Percentiles rank a stretch among this genome's conserved stretches.
Conservation (phyloP, 1,140 invertebrate species). For the Zaprionus lachaisei region DNA sequence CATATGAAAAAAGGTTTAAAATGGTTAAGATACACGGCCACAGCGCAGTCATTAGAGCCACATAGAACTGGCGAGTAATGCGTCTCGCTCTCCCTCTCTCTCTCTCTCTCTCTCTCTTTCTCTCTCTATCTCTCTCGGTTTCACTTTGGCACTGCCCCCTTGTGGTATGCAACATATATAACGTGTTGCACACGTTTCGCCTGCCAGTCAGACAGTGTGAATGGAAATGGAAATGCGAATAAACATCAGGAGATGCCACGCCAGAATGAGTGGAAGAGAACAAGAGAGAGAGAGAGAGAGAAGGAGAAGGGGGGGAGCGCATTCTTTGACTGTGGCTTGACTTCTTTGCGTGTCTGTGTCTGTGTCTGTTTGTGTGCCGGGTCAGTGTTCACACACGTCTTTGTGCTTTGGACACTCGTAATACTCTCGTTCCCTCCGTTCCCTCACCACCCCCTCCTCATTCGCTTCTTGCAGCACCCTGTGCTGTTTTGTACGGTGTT, state of each 20-base stretch:
- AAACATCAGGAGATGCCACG: slow-evolving; percentile 33
- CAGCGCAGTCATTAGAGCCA: slow-evolving; percentile 66
- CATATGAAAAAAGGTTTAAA: slow-evolving; percentile 44
- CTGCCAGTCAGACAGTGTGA: slow-evolving; percentile 43
- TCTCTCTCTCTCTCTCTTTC: too few species aligned
- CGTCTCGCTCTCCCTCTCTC: not conserved
- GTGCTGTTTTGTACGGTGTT: slow-evolving; percentile 46
- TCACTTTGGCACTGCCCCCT: not conserved
- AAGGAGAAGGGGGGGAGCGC: slow-evolving; percentile 8
- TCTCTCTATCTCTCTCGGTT: not conserved
- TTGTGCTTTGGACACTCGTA: slow-evolving; percentile 47
- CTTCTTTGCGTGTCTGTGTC: slow-evolving; percentile 7
- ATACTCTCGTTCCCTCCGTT: not conserved
- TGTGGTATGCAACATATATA: slow-evolving; percentile 34
- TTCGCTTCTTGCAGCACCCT: not conserved
- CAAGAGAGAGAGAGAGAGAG: not conserved
- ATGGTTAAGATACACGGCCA: slow-evolving; percentile 45
- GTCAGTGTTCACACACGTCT: slow-evolving; percentile 45
- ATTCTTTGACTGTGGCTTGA: slow-evolving; percentile 25
- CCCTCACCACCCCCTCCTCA: not conserved
- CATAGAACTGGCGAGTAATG: not conserved
- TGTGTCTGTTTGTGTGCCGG: slow-evolving; percentile 18
- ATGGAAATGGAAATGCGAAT: slow-evolving; percentile 49
- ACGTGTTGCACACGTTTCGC: slow-evolving; percentile 76
- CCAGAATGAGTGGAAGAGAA: not conserved